Evolutionary conservation across 2,888 invertebrate species (phyloP), one percentile per base, ranked within the genome.

Genomic region (Brachycybe producta): DNA sequence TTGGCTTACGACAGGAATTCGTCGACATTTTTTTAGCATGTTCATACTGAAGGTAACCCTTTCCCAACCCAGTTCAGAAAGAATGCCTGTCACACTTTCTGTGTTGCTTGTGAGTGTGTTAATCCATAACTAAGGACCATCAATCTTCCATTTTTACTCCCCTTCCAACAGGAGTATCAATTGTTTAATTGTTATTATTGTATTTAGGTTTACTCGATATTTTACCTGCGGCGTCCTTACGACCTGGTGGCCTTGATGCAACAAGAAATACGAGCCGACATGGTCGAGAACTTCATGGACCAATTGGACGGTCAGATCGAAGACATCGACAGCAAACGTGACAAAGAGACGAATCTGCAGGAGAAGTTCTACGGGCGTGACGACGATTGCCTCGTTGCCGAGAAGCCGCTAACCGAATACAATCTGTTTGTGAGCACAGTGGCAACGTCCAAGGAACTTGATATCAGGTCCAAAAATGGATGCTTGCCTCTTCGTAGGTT

Each of bases 191-290:
- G 27, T 35, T 44, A 44, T 15, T 48, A 3, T 15, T 27, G 36
- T 35, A 68, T 73, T 52, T 67, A 84, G 84, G 65, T 75, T 59
- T 78, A 82, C 61, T 80, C 83, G 3, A 77, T 80, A 3, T 84
- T 80, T 67, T 75, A 79, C 65, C 70, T 85, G 67, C 74, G 77
- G 32, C 72, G 76, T 26, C 80, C 84, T 0, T 77, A 80, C 61
- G 84, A 85, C 64, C 70, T 86, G 39, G 68, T 84, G 49, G 77
- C 80, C 2, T 76, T 85, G 59, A 66, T 85, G 60, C 80, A 81
- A 54, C 85, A 86, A 69, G 84, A 84, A 61, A 76, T 76, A 35
- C 70, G 82, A 23, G 75, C 75, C 63, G 71, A 74, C 44, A 73
- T 74, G 53, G 75, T 80, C 41, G 72, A 74, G 52, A 70, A 70